Evolutionary conservation across 2,797 vertebrate genomes (phyloP).

Genomic region (Danio albolineatus): DNA sequence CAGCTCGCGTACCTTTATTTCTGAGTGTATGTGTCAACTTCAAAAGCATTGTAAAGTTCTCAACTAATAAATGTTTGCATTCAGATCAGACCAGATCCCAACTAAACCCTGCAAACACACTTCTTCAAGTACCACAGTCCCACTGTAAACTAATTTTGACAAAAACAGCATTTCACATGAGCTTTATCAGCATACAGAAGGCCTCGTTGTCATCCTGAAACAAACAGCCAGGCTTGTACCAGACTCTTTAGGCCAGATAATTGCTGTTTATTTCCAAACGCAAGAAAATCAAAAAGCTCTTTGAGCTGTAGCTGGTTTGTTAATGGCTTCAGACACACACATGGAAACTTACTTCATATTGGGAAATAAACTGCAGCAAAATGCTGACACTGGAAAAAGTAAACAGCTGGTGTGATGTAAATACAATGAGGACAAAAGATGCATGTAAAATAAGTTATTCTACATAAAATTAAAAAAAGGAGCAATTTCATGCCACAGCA

Average conservation of each 20-base stretch:
- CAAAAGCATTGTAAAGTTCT: background rate
- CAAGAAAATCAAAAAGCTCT: slow-evolving; percentile 3
- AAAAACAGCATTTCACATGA: background rate
- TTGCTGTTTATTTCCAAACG: slow-evolving; percentile 16
- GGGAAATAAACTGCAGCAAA: no score
- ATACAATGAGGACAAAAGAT: background rate
- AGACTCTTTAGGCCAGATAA: background rate
- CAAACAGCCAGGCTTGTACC: background rate
- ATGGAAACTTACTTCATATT: background rate
- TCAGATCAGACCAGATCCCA: background rate
- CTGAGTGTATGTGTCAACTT: no score
- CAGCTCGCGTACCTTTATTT: no score
- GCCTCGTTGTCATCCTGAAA: background rate
- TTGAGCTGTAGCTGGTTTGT: background rate
- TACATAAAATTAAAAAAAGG: background rate
- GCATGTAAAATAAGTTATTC: background rate
- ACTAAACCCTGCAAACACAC: background rate
- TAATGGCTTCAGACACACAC: background rate
- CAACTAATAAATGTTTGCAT: slow-evolving; percentile 20
- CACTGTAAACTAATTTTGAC: background rate
- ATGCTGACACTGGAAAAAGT: no score
- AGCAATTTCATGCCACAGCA: background rate
- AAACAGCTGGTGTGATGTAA: background rate
- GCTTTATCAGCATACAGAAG: background rate
- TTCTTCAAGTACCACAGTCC: background rate